These are phyloP conservation scores for Pantherophis alleghaniensis DNA, from an alignment of 2,797 vertebrate species.

Conservation along the genomic window DNA sequence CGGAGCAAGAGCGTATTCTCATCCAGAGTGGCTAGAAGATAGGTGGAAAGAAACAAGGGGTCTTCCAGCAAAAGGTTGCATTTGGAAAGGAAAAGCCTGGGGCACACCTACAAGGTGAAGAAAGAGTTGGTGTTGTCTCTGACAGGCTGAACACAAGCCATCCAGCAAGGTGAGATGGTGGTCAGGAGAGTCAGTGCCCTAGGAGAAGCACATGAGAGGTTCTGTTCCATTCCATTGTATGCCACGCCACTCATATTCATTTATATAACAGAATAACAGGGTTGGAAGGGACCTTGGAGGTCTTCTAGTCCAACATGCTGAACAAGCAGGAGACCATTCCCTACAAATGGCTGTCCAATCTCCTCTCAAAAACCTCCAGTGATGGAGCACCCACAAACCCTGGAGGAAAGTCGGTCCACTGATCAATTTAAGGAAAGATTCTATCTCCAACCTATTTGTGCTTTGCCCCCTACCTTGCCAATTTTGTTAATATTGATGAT, in stretches of 20 bases:
- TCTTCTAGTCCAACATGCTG: too few relatives aligned
- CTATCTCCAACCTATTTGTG: background rate
- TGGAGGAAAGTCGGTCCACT: background rate
- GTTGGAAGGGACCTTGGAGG: background rate
- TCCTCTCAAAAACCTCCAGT: background rate
- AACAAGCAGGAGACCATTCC: background rate
- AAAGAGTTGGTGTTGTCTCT: background rate
- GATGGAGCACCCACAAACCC: too few relatives aligned
- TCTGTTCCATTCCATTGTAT: too few relatives aligned
- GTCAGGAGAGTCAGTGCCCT: background rate
- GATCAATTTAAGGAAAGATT: background rate
- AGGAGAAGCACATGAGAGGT: background rate
- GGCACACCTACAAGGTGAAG: background rate
- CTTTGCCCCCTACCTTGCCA: background rate
- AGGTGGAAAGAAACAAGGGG: background rate
- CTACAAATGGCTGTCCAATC: too few relatives aligned
- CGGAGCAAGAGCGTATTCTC: background rate
- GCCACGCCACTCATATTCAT: too few relatives aligned
- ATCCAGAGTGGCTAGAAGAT: background rate
- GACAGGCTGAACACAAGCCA: background rate
- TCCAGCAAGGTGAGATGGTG: background rate
- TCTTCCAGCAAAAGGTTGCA: background rate
- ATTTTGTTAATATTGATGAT: background rate
- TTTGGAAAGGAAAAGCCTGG: background rate
- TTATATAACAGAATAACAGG: too few relatives aligned